Percentiles rank a stretch among this genome's conserved stretches.
These are phyloP conservation scores for Pyralis farinalis DNA, from an alignment of 2,888 invertebrate genomes.

Conservation along the genomic window DNA sequence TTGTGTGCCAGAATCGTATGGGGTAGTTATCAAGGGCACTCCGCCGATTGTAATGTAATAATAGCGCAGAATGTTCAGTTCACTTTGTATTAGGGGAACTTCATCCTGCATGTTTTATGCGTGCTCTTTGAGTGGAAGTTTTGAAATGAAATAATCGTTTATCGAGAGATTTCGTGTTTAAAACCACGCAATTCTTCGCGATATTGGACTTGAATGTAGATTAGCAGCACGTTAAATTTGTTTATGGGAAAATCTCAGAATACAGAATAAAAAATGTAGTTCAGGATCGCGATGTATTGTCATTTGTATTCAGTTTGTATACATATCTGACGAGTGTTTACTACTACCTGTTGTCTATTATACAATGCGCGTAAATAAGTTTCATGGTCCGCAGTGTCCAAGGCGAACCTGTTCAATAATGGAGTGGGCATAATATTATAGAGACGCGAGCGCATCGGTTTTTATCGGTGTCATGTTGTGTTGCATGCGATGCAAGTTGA, in stretches of 20 bases:
- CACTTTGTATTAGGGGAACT: conserved; percentile 49
- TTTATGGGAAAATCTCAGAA: too few relatives aligned
- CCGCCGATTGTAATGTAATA: conserved; percentile 69
- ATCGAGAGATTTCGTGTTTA: background rate
- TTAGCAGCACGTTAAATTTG: background rate
- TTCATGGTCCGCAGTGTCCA: conserved; percentile 25
- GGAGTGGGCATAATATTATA: conserved; percentile 39
- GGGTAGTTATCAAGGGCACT: conserved; percentile 76
- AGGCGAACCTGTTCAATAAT: conserved; percentile 50
- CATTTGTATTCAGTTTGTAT: conserved; percentile 6
- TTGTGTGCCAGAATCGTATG: conserved; percentile 65
- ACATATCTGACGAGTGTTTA: conserved; percentile 21
- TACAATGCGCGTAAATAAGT: conserved; percentile 41
- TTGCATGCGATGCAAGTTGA: conserved; percentile 39
- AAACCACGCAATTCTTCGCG: background rate
- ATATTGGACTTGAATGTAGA: background rate
- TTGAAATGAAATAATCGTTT: conserved; percentile 12
- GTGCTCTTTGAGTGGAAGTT: conserved; percentile 20
- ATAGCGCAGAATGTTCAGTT: conserved; percentile 62
- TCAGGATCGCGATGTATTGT: background rate
- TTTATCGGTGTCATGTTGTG: conserved; percentile 40
- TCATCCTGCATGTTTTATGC: conserved; percentile 35
- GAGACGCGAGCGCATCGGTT: conserved; percentile 40
- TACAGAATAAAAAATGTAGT: conserved; percentile 9
- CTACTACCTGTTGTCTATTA: conserved; percentile 31